These are phyloP conservation scores for Conus ventricosus DNA, from an alignment of 1,140 invertebrate species.

Conservation along the genomic window DNA sequence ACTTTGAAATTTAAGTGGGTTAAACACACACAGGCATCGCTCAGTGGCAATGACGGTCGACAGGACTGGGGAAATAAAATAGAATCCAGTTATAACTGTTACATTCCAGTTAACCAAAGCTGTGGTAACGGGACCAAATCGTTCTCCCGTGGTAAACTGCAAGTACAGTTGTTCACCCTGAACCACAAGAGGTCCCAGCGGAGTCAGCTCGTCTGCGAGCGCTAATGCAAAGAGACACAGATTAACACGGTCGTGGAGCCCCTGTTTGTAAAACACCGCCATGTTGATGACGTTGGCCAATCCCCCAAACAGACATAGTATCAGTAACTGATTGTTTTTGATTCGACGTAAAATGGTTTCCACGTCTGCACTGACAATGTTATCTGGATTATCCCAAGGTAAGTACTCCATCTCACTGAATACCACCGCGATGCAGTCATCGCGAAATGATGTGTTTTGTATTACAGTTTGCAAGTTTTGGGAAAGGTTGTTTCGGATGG, in stretches of 20 bases:
- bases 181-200: background rate
- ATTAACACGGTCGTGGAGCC: background rate
- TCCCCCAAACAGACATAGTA: background rate
- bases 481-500: too few relatives aligned
- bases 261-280: constrained; percentile 16
- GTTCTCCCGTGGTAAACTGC: background rate
- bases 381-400: background rate
- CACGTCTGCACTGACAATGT: background rate
- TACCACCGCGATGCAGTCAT: background rate
- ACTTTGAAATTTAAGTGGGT: background rate
- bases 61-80: background rate
- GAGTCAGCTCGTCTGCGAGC: background rate
- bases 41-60: background rate
- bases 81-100: background rate
- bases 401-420: background rate
- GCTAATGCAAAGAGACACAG: background rate
- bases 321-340: background rate
- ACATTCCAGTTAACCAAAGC: background rate
- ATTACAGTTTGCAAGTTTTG: too few relatives aligned
- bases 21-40: background rate
- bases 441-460: too few relatives aligned
- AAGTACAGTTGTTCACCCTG: background rate
- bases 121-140: background rate
- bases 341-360: background rate
- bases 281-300: constrained; percentile 18